Evolutionary conservation across 2,797 vertebrate species (phyloP), one percentile per base, ranked within the genome.

Genomic region (Luscinia luscinia): DNA sequence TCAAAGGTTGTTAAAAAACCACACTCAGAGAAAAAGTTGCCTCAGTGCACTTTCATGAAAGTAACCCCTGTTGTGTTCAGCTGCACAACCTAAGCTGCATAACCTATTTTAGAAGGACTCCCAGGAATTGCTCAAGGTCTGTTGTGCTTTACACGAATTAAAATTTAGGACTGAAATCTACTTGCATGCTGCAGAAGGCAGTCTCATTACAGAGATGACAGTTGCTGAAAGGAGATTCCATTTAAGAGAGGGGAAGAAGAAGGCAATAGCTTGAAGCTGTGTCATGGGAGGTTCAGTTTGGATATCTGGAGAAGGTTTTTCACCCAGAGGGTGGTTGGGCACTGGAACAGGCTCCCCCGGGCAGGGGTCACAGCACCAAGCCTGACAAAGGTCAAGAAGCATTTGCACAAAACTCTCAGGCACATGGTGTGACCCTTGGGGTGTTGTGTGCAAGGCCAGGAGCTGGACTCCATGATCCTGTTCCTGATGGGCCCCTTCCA

Each of bases 381-480:
- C 23, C 67, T 38, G 43, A 0, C 15, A 38, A 19, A 64, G 51
- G 0, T 51, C 23, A 57, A 11, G 22, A 1, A 20, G 36, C 0
- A 2, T 32, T 57, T 49, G 43, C 5, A 51, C 51, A 79, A 21
- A 0, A 5, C 5, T 24, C 43, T 58, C 10, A 16, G 43, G 43
- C 23, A 43, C 51, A 1, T 0, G 32, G 12, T 22, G 58, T 49
- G 74, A 70, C 6, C 18, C 58, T 27, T 36, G 66, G 22, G 43
- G 4, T 38, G 51, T 13, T 3, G 36, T 64, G 32, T 43, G 58
- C 59, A 24, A 1, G 34, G 51, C 28, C 59, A 58, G 75, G n/a
- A 52, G 2, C 0, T 40, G 38, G 16, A 66, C 24, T 40, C 2
- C 0, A 2, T 22, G 21, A 18, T 21, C 30, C 68, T 40, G 11